Conservation (phyloP, 1,140 invertebrate species). For the Periplaneta americana region DNA sequence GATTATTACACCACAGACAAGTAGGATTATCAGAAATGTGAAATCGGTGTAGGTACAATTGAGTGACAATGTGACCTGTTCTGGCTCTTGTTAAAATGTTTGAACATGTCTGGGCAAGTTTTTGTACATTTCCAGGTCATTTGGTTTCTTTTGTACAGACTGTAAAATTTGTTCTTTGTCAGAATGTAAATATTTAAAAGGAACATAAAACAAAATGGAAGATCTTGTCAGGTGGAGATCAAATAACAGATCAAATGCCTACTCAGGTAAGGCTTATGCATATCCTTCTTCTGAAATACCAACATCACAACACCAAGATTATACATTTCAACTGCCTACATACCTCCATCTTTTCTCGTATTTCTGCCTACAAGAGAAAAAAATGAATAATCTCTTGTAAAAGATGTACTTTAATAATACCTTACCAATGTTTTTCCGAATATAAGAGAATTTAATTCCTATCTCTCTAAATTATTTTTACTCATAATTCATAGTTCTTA, state of each 20-base stretch:
- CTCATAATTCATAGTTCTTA: background rate
- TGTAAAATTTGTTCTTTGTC: too few relatives aligned
- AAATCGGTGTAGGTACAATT: too few relatives aligned
- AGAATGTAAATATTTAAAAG: too few relatives aligned
- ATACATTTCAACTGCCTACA: slow-evolving; percentile 29
- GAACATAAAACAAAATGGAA: too few relatives aligned
- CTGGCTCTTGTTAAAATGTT: too few relatives aligned
- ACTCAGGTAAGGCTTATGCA: background rate
- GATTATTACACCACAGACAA: too few relatives aligned
- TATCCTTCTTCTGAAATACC: background rate
- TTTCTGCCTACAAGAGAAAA: slow-evolving; percentile 56
- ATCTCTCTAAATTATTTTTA: background rate
- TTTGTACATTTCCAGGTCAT: too few relatives aligned
- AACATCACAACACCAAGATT: background rate
- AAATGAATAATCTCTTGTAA: background rate
- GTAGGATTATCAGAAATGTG: too few relatives aligned
- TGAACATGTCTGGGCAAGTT: too few relatives aligned
- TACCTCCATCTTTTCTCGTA: slow-evolving; percentile 70
- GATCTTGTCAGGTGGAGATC: background rate
- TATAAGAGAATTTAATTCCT: background rate
- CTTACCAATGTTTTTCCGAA: background rate
- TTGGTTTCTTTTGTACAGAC: too few relatives aligned
- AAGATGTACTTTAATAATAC: background rate
- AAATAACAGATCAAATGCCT: background rate
- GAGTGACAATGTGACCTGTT: too few relatives aligned